These are phyloP conservation scores for Tragelaphus strepsiceros DNA, from an alignment of 2,113 vertebrate species.

Conservation along the genomic window DNA sequence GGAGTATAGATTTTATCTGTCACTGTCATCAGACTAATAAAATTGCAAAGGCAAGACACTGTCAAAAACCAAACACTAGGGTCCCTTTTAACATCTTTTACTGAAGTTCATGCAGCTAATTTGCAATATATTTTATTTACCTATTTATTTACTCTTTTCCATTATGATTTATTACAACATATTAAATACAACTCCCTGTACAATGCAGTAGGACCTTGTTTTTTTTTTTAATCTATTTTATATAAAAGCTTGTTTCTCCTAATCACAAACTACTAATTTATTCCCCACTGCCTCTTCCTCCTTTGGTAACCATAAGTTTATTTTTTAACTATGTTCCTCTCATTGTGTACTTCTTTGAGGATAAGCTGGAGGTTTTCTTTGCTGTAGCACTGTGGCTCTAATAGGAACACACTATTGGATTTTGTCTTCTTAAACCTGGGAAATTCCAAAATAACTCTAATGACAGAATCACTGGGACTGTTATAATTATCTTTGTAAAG, in stretches of 20 bases:
- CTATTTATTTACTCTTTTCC: background rate
- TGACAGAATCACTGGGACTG: background rate
- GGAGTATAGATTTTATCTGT: background rate
- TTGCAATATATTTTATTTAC: background rate
- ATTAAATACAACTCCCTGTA: background rate
- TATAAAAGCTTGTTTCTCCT: background rate
- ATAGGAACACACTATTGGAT: background rate
- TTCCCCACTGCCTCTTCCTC: background rate
- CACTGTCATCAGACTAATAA: background rate
- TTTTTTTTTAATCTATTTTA: background rate
- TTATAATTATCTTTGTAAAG: background rate
- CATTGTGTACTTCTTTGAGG: background rate
- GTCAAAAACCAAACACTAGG: background rate
- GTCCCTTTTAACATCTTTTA: background rate
- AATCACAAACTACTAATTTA: background rate
- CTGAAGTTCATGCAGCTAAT: background rate
- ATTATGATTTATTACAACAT: background rate
- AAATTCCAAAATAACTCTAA: background rate
- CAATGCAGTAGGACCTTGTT: background rate
- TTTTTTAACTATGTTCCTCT: background rate
- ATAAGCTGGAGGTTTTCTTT: background rate
- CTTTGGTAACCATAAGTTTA: background rate
- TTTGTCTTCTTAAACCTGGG: background rate
- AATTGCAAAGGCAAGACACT: background rate
- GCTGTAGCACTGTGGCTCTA: background rate